Conservation (phyloP, 2,888 invertebrate genomes). For the Chymomyza fuscimana region DNA sequence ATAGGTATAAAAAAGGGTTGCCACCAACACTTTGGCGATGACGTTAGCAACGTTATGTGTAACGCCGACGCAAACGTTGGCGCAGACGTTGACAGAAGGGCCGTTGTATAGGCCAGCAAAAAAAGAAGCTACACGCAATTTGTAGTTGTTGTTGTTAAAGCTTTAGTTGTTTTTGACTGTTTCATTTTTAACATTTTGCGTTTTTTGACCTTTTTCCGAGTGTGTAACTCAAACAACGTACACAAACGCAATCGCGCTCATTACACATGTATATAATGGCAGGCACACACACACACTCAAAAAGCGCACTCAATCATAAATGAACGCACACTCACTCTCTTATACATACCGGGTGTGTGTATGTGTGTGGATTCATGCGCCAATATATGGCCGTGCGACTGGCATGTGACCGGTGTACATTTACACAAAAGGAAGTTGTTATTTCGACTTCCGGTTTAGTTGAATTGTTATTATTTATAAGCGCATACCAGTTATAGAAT, state of each 20-base stretch:
- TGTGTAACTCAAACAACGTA: slow-evolving; percentile 17
- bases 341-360: neutral
- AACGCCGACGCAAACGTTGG: neutral
- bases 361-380: slow-evolving; percentile 19
- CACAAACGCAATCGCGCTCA: slow-evolving; percentile 43
- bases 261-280: slow-evolving; percentile 35
- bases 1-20: neutral
- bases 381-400: slow-evolving; percentile 34
- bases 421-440: slow-evolving; percentile 72
- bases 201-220: slow-evolving; percentile 22
- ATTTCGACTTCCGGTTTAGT: slow-evolving; percentile 73
- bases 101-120: slow-evolving; percentile 7
- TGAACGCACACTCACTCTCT: slow-evolving; percentile 41
- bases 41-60: neutral
- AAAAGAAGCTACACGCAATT: slow-evolving; percentile 55
- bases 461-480: slow-evolving; percentile 71
- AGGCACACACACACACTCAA: slow-evolving; percentile 20
- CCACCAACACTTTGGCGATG: slow-evolving; percentile 25
- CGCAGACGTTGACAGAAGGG: neutral
- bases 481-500: slow-evolving; percentile 37
- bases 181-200: slow-evolving; percentile 50
- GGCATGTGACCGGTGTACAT: slow-evolving; percentile 67
- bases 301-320: slow-evolving; percentile 68
- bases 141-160: slow-evolving; percentile 24
- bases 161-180: slow-evolving; percentile 49